Evolutionary conservation across 2,797 vertebrate genomes (phyloP).

Genomic region (Myoxocephalus aenaeus): DNA sequence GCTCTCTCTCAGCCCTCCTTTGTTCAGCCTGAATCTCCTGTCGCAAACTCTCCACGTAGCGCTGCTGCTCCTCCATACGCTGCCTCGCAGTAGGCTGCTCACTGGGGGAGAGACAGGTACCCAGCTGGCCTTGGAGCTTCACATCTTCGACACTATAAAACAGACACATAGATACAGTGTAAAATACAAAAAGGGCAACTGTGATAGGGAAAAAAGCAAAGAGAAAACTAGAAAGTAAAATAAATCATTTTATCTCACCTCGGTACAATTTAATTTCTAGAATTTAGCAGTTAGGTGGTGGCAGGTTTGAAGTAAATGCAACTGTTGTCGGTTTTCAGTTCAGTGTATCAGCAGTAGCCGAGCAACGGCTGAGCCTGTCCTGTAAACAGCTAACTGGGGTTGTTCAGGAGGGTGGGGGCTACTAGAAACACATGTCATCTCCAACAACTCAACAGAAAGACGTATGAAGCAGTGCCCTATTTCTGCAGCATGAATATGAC

Average conservation of each 20-base stretch:
- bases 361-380: slow-evolving; percentile 64
- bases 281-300: slow-evolving; percentile 15
- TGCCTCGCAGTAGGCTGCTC: slow-evolving; percentile 77
- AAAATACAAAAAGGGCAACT: slow-evolving; percentile 1
- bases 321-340: slow-evolving; percentile 49
- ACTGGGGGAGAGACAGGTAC: slow-evolving; percentile 55
- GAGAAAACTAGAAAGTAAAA: background rate
- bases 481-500: slow-evolving; percentile 36
- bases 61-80: slow-evolving; percentile 85
- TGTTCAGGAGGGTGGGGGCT: slow-evolving; percentile 43
- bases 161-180: slow-evolving; percentile 26
- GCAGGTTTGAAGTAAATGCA: slow-evolving; percentile 31
- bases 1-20: slow-evolving; percentile 85
- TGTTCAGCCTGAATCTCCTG: slow-evolving; percentile 89
- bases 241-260: slow-evolving; percentile 13
- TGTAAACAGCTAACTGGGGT: slow-evolving; percentile 63
- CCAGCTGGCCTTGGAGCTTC: slow-evolving; percentile 71
- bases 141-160: slow-evolving; percentile 52
- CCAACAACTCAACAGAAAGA: slow-evolving; percentile 32
- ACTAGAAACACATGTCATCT: slow-evolving; percentile 42
- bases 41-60: slow-evolving; percentile 86
- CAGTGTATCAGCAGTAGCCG: slow-evolving; percentile 63
- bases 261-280: slow-evolving; percentile 8
- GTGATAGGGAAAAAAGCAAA: background rate
- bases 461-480: slow-evolving; percentile 31